Conservation (phyloP, 2,888 invertebrate genomes). For the Spodoptera exigua region DNA sequence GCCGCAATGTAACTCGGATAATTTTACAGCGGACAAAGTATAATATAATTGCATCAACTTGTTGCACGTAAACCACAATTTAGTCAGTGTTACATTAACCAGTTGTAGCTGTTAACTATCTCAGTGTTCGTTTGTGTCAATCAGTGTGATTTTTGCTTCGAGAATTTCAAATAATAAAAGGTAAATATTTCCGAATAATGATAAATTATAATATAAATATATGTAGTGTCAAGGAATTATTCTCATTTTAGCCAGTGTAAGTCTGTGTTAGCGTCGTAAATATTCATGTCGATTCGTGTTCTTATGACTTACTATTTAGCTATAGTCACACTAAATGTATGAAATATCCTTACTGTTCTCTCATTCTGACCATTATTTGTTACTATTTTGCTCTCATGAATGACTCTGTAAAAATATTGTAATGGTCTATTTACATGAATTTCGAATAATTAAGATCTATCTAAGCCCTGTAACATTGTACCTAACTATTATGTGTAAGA, state of each 20-base stretch:
- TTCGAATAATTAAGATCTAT: slow-evolving; percentile 40
- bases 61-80: slow-evolving; percentile 44
- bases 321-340: slow-evolving; percentile 12
- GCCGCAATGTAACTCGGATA: slow-evolving; percentile 18
- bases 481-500: slow-evolving; percentile 42
- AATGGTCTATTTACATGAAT: slow-evolving; percentile 46
- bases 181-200: slow-evolving; percentile 44
- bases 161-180: slow-evolving; percentile 38
- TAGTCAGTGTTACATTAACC: slow-evolving; percentile 45
- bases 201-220: slow-evolving; percentile 48
- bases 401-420: slow-evolving; percentile 49
- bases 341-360: slow-evolving; percentile 15
- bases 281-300: slow-evolving; percentile 69
- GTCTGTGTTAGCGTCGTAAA: slow-evolving; percentile 77
- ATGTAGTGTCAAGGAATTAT: slow-evolving; percentile 61
- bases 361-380: slow-evolving; percentile 26
- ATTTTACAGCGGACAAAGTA: slow-evolving; percentile 25
- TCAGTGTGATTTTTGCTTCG: slow-evolving; percentile 59
- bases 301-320: slow-evolving; percentile 63
- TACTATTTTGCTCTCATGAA: slow-evolving; percentile 38
- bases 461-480: slow-evolving; percentile 47
- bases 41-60: slow-evolving; percentile 41
- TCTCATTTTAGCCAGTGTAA: slow-evolving; percentile 80
- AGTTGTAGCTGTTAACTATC: slow-evolving; percentile 45
- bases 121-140: slow-evolving; percentile 62